Base-by-base conservation (phyloP, 2,113 vertebrate species). In the Scomber japonicus region DNA sequence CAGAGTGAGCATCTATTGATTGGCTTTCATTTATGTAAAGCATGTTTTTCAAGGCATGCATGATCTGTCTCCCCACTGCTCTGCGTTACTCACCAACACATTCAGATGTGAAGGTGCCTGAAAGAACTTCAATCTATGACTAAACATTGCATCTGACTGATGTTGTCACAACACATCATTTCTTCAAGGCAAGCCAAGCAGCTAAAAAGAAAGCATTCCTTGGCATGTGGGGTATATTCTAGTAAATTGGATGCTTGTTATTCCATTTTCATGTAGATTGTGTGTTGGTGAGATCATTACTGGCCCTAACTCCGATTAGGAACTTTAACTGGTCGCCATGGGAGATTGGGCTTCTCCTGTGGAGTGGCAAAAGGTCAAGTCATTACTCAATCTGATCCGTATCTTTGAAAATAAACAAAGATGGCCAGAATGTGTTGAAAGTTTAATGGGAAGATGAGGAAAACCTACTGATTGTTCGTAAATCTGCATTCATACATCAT, bases 351-450 rank as follows among this genome's bases (percentile, higher is more conserved):
- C 54, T 49, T 56, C 60, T 84, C 59, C 53, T 40, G 51, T 21
- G 21, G 63, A 2, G 60, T n/a, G 64, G 72, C 17, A 53, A 73
- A 88, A 90, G 75, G 87, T 84, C 71, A 78, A 53, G 57, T 73
- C 64, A 68, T 86, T 78, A 76, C 64, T 75, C 46, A 81, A 59
- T 44, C 45, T 50, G 71, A 59, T 71, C 65, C 31, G 56, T 4
- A 15, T 30, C 69, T 80, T 64, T 53, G 54, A 86, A 74, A 81
- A 70, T 45, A 73, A 86, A 74, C 61, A 81, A 49, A 9, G 17
- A 57, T 4, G 35, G 14, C 2, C 11, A 9, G 61, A 74, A 21
- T 68, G 66, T 50, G 35, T 27, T 65, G 61, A 44, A 80, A 55
- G 17, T 40, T 48, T 59, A 73, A 75, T 1, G 6, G 60, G 10